These are phyloP conservation scores for Trichacis sp. DNA, from an alignment of 2,888 invertebrate genomes.

Conservation along the genomic window DNA sequence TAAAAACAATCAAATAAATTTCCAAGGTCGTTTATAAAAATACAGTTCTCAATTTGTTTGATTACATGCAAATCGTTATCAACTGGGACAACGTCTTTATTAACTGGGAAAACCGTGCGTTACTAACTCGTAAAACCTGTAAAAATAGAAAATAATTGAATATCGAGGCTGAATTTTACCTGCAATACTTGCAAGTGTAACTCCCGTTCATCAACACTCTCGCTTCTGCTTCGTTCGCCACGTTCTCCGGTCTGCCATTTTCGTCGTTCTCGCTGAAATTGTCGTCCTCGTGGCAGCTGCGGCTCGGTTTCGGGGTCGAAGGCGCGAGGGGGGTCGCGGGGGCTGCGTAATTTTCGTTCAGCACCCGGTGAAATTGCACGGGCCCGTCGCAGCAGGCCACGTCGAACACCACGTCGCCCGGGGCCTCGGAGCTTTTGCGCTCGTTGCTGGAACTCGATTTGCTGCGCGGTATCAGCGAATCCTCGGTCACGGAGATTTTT, in stretches of 20 bases:
- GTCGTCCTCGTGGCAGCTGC: slow-evolving; percentile 35
- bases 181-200: slow-evolving; percentile 80
- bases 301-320: neutral
- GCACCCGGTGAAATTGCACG: slow-evolving; percentile 85
- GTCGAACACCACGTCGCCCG: slow-evolving; percentile 77
- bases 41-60: too few relatives aligned
- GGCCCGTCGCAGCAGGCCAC: slow-evolving; percentile 94
- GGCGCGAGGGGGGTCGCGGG: slow-evolving; percentile 6
- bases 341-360: slow-evolving; percentile 82
- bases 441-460: slow-evolving; percentile 24
- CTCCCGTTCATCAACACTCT: slow-evolving; percentile 47
- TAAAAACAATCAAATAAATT: too few relatives aligned
- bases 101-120: too few relatives aligned
- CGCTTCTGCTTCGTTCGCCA: slow-evolving; percentile 44
- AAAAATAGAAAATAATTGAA: too few relatives aligned
- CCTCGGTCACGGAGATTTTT: slow-evolving; percentile 42
- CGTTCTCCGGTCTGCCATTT: slow-evolving; percentile 56
- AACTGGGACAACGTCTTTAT: too few relatives aligned
- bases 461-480: neutral
- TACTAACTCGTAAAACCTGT: too few relatives aligned
- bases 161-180: too few relatives aligned
- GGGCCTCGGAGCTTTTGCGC: slow-evolving; percentile 25
- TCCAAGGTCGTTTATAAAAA: too few relatives aligned
- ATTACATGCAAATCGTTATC: too few relatives aligned
- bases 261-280: slow-evolving; percentile 53